phyloP scores from a whole-genome alignment of 2,113 vertebrate genomes.

The Apteryx mantelli region DNA sequence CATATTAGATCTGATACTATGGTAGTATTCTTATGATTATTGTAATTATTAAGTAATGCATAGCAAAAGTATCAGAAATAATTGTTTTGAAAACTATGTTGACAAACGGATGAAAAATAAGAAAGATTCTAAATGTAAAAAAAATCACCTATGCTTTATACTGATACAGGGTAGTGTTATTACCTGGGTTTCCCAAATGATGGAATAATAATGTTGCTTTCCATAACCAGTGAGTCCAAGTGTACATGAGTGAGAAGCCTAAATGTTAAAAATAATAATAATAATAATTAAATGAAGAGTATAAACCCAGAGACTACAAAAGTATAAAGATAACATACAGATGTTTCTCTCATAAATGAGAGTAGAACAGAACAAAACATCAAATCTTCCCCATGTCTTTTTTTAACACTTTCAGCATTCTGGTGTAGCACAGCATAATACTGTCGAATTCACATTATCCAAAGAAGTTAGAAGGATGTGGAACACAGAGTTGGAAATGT shows the following conservation, averaged over 20 bases:
- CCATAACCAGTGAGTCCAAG: background rate
- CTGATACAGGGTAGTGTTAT: background rate
- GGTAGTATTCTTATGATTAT: background rate
- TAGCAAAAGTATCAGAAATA: background rate
- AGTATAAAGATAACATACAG: background rate
- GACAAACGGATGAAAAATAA: background rate
- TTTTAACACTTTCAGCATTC: background rate
- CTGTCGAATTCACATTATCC: background rate
- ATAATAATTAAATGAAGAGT: background rate
- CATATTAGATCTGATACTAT: background rate
- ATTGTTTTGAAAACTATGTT: background rate
- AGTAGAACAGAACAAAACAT: background rate
- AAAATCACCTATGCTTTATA: background rate
- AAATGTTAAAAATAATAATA: background rate
- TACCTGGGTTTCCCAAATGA: background rate
- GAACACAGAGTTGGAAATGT: background rate
- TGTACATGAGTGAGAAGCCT: background rate
- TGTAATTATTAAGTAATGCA: background rate
- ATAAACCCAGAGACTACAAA: background rate
- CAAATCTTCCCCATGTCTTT: fast-evolving
- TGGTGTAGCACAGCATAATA: background rate
- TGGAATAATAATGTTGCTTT: background rate
- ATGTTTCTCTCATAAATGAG: background rate
- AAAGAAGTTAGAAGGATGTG: background rate
- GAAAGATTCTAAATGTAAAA: background rate